These are phyloP conservation scores for Tethya wilhelma DNA, from an alignment of 37 sponge, comb jelly and placozoan species.

Conservation along the genomic window DNA sequence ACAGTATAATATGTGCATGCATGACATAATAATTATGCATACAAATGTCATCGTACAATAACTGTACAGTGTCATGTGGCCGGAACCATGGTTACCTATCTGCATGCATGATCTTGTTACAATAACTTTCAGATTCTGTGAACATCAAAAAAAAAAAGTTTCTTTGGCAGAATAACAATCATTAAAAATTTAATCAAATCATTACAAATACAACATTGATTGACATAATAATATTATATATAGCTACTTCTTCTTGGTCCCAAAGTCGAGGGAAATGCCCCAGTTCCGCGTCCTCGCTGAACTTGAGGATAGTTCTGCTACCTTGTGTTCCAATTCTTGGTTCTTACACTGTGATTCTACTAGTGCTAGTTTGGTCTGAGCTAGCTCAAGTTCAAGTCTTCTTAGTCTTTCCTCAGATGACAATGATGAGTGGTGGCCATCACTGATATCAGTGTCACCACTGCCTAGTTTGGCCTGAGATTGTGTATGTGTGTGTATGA, in stretches of 20 bases:
- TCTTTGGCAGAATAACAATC: no score
- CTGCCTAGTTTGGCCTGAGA: constrained; percentile 41
- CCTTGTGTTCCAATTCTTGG: constrained; percentile 79
- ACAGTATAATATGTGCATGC: no score
- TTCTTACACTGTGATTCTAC: constrained; percentile 85
- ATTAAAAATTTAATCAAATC: no score
- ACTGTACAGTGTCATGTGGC: no score
- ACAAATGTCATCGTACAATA: no score
- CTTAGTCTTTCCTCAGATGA: constrained; percentile 77
- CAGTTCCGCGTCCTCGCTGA: neutral
- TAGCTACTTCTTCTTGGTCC: constrained; percentile 9
- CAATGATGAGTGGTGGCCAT: constrained; percentile 33
- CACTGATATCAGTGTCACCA: neutral
- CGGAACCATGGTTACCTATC: no score
- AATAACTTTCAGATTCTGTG: no score
- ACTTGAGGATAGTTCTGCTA: constrained; percentile 23
- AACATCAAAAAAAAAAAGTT: no score
- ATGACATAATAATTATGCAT: no score
- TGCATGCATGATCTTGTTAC: no score
- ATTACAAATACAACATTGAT: no score
- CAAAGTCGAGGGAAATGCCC: constrained; percentile 1
- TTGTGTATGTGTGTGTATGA: neutral
- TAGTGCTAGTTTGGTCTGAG: constrained; percentile 89
- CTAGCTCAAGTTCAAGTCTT: constrained; percentile 88
- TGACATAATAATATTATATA: no score